Conservation (phyloP, 2,113 vertebrate genomes). For the Erinaceus europaeus region DNA sequence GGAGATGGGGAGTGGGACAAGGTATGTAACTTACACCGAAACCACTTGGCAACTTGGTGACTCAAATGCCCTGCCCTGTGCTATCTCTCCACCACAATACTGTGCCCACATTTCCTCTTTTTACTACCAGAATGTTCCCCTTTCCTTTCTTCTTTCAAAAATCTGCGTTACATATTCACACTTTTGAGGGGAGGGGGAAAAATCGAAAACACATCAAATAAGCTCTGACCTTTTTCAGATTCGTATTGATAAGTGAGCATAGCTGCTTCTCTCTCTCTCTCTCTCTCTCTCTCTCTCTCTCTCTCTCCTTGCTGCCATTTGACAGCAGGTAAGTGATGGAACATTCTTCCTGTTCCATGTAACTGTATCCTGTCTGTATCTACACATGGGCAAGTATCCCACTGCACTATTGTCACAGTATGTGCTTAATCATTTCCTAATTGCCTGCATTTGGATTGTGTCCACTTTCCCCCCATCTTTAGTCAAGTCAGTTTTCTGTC, state of each 20-base stretch:
- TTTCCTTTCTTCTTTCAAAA: slow-evolving; percentile 50
- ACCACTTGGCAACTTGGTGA: slow-evolving; percentile 36
- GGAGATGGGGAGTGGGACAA: background rate
- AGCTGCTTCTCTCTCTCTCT: no score
- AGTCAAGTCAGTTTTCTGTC: background rate
- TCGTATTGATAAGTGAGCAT: rapidly evolving
- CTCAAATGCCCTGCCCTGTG: slow-evolving; percentile 39
- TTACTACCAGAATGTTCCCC: slow-evolving; percentile 40
- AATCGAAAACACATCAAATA: background rate
- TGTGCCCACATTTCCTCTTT: slow-evolving; percentile 29
- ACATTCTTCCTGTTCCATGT: rapidly evolving
- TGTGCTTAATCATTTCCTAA: background rate
- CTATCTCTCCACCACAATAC: background rate
- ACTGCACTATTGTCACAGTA: rapidly evolving
- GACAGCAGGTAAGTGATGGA: no score
- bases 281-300: no score
- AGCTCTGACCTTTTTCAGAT: background rate
- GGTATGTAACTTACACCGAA: slow-evolving; percentile 34
- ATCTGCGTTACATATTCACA: background rate
- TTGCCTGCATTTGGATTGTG: background rate
- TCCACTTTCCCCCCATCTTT: background rate
- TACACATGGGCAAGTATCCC: rapidly evolving
- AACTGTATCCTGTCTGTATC: rapidly evolving
- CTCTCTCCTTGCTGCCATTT: no score
- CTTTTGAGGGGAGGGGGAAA: background rate